Conservation (phyloP, 1,140 invertebrate species). For the Heliconius nattereri region DNA sequence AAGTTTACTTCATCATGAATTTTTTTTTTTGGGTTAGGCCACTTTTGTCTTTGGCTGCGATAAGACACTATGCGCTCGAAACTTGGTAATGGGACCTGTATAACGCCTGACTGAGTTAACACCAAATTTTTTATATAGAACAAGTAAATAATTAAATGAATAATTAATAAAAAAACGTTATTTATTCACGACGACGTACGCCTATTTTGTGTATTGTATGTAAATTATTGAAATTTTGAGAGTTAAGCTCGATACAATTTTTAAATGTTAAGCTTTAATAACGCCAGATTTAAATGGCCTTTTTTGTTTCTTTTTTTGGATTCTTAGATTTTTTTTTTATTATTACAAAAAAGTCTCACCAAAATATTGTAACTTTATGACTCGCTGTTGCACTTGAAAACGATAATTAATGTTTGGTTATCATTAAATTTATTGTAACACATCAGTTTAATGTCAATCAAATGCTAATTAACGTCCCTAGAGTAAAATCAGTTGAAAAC, state of each 20-base stretch:
- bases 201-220: slow-evolving; percentile 44
- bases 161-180: slow-evolving; percentile 20
- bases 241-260: background rate
- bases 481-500: slow-evolving; percentile 32
- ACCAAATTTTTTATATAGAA: slow-evolving; percentile 70
- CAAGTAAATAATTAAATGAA: slow-evolving; percentile 17
- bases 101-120: slow-evolving; percentile 74
- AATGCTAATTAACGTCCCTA: background rate
- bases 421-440: background rate
- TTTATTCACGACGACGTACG: slow-evolving; percentile 53
- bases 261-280: slow-evolving; percentile 13
- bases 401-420: background rate
- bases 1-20: background rate
- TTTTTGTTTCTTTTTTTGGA: background rate
- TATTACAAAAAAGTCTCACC: slow-evolving; percentile 15
- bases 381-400: background rate
- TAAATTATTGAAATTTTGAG: slow-evolving; percentile 41
- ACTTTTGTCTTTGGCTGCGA: background rate
- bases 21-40: background rate
- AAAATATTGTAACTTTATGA: slow-evolving; percentile 11
- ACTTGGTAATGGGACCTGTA: slow-evolving; percentile 68
- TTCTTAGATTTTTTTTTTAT: background rate
- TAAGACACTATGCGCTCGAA: slow-evolving; percentile 52
- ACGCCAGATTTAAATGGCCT: background rate
- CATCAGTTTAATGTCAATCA: background rate